These are phyloP conservation scores for Miltochrista miniata DNA, from an alignment of 2,888 invertebrate genomes.

Conservation along the genomic window DNA sequence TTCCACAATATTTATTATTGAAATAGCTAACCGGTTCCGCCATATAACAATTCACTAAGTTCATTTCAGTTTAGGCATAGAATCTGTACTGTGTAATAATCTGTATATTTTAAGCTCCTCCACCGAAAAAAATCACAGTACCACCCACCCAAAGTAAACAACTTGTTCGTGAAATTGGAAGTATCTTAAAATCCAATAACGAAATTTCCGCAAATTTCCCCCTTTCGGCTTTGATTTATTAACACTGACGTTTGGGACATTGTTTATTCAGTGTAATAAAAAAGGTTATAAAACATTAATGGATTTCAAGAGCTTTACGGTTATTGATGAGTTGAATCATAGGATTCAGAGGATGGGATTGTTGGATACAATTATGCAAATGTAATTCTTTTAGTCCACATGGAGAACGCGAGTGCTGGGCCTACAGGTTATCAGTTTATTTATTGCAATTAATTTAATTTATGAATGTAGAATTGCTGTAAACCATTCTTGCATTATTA, in stretches of 20 bases:
- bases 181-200: slow-evolving; percentile 48
- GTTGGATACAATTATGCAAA: slow-evolving; percentile 17
- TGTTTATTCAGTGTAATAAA: slow-evolving; percentile 39
- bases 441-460: too few relatives aligned
- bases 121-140: slow-evolving; percentile 31
- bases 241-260: slow-evolving; percentile 48
- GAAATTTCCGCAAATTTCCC: slow-evolving; percentile 49
- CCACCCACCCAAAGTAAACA: slow-evolving; percentile 47
- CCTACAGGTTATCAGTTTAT: not conserved
- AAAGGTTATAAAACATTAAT: slow-evolving; percentile 42
- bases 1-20: too few relatives aligned
- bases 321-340: slow-evolving; percentile 27
- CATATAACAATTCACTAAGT: too few relatives aligned
- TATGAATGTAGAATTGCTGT: too few relatives aligned
- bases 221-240: slow-evolving; percentile 57
- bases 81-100: not conserved
- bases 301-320: slow-evolving; percentile 25
- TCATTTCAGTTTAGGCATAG: too few relatives aligned
- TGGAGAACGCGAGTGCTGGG: not conserved
- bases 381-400: slow-evolving; percentile 15
- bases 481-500: too few relatives aligned
- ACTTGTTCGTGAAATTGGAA: slow-evolving; percentile 57
- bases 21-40: too few relatives aligned
- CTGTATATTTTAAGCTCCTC: slow-evolving; percentile 11
- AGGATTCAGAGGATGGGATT: slow-evolving; percentile 13